Conservation (phyloP, 2,888 invertebrate species). For the Ormyrus pomaceus region DNA sequence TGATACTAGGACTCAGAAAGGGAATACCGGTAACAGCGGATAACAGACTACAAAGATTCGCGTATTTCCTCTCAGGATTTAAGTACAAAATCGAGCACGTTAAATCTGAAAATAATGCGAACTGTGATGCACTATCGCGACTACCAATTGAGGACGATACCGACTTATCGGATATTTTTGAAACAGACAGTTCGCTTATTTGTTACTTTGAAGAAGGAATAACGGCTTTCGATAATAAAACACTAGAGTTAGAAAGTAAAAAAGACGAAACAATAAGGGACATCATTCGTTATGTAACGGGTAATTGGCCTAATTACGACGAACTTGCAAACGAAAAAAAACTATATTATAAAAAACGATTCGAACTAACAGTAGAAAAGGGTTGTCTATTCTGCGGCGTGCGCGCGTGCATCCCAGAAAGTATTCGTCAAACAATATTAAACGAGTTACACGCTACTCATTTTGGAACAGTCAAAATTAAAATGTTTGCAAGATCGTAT, state of each 20-base stretch:
- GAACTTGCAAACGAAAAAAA: conserved; percentile 51
- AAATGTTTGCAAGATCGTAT: conserved; percentile 57
- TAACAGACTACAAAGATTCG: no score
- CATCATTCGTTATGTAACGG: conserved; percentile 6
- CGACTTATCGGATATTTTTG: not conserved
- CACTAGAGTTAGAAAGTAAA: conserved; percentile 35
- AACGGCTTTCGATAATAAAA: conserved; percentile 38
- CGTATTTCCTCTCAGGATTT: no score
- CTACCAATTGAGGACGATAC: conserved; percentile 12
- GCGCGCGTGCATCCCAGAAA: conserved; percentile 40
- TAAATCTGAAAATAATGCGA: conserved; percentile 36
- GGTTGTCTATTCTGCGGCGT: conserved; percentile 49
- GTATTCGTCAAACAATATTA: conserved; percentile 31
- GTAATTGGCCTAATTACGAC: conserved; percentile 47
- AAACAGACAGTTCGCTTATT: conserved; percentile 2
- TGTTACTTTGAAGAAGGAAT: conserved; percentile 47
- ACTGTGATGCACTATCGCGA: conserved; percentile 28
- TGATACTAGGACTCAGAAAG: conserved; percentile 66
- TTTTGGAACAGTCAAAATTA: conserved; percentile 57
- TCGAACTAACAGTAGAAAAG: conserved; percentile 44
- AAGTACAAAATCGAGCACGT: conserved; percentile 1
- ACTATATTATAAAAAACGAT: conserved; percentile 57
- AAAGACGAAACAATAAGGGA: conserved; percentile 14
- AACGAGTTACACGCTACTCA: conserved; percentile 54
- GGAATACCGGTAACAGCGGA: no score